Evolutionary conservation across 2,888 invertebrate genomes (phyloP).

Genomic region (Pollenia griseotomentosa): DNA sequence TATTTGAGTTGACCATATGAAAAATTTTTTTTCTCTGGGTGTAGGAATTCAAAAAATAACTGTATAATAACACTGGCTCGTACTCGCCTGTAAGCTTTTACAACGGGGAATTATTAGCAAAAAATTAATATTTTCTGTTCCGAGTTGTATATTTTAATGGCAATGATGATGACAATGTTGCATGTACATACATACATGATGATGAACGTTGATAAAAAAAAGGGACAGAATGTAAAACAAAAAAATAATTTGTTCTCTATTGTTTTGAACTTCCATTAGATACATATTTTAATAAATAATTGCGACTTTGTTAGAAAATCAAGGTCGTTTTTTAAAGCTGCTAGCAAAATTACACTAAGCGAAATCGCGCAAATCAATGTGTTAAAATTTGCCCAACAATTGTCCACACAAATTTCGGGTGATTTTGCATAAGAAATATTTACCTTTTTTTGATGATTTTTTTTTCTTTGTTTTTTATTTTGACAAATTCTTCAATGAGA

Average conservation of each 20-base stretch:
- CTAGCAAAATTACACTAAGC: too few relatives aligned
- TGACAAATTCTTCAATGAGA: too few relatives aligned
- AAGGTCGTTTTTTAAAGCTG: not conserved
- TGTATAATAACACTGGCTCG: not conserved
- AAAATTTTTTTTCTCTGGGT: too few relatives aligned
- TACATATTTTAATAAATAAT: not conserved
- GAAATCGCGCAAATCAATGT: too few relatives aligned
- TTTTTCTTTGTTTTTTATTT: too few relatives aligned
- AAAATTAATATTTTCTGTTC: slow-evolving; percentile 23
- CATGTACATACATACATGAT: too few relatives aligned
- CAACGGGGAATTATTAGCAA: slow-evolving; percentile 20
- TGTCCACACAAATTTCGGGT: too few relatives aligned
- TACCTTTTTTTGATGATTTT: too few relatives aligned
- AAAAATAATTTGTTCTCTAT: not conserved
- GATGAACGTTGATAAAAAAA: slow-evolving; percentile 13
- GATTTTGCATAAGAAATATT: too few relatives aligned
- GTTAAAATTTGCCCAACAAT: too few relatives aligned
- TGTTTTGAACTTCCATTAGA: slow-evolving; percentile 10
- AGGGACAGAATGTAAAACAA: not conserved
- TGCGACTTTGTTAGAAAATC: not conserved
- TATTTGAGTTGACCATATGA: too few relatives aligned
- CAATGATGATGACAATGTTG: not conserved
- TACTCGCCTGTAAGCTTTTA: not conserved
- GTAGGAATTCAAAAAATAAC: too few relatives aligned
- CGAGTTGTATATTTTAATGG: slow-evolving; percentile 17